Base-by-base conservation (phyloP, 2,888 invertebrate species). In the Diplolepis rosae region DNA sequence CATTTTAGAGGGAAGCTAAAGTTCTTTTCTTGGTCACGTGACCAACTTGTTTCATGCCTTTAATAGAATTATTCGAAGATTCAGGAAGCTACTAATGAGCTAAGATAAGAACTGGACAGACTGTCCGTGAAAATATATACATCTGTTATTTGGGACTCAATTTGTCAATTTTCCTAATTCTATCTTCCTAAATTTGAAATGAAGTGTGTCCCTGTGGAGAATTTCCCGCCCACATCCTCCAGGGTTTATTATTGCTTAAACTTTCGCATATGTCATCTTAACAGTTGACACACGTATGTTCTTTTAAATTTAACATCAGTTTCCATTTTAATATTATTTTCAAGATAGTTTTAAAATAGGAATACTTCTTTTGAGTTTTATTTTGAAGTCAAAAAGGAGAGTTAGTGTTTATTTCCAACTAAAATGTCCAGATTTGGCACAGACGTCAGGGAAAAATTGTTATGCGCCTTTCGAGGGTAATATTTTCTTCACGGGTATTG, bases 41-140 rank as follows among this genome's bases (percentile, higher is more conserved):
- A n/a, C n/a, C n/a, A n/a, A n/a, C n/a, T n/a, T n/a, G n/a, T n/a
- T n/a, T n/a, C n/a, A n/a, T n/a, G n/a, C n/a, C n/a, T n/a, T n/a
- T n/a, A n/a, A n/a, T n/a, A n/a, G n/a, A n/a, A n/a, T n/a, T n/a
- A n/a, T n/a, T n/a, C n/a, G n/a, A n/a, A n/a, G n/a, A n/a, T 65
- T 70, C 76, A 77, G 80, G 80, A 83, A 79, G 76, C 71, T 69
- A 28, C 71, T 69, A 28, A 81, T 76, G 81, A 82, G 73, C 71
- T 68, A 45, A 54, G 30, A 54, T 54, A 30, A 54, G 18, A 30
- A 30, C 15, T n/a, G 2, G 15, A 24, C 65, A 42, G 65, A 65
- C n/a, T 65, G 65, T 65, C 45, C 39, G 42, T 45, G 65, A 15
- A 65, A 65, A 65, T 65, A 1, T n/a, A 24, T 24, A 24, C 39